Percentiles rank a stretch among this genome's conserved stretches.
These are phyloP conservation scores for Drosophila aff. DNA, from an alignment of 1,140 invertebrate species.

Conservation along the genomic window DNA sequence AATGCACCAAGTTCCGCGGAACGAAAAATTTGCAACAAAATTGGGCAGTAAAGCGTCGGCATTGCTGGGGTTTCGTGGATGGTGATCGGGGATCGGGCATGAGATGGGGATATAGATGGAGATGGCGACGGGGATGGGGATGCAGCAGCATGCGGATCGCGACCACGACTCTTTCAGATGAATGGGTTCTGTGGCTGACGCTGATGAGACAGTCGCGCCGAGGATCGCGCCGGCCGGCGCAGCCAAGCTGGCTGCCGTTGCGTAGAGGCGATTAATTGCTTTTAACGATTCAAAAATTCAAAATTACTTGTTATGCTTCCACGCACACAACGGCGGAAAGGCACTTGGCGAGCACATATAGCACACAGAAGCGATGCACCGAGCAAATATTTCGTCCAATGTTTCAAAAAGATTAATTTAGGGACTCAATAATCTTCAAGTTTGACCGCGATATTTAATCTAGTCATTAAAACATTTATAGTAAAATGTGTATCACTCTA, in stretches of 20 bases:
- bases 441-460: neutral
- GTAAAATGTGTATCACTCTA: no score
- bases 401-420: neutral
- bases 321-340: constrained; percentile 52
- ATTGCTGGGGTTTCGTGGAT: constrained; percentile 34
- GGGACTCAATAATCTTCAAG: neutral
- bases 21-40: constrained; percentile 83
- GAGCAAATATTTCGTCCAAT: neutral
- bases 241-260: constrained; percentile 79
- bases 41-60: constrained; percentile 76
- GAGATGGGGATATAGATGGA: constrained; percentile 5
- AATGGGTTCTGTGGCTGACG: constrained; percentile 34
- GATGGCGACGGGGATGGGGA: neutral
- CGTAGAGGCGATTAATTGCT: constrained; percentile 82
- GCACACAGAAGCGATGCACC: constrained; percentile 19
- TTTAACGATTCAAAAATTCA: constrained; percentile 84
- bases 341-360: constrained; percentile 39
- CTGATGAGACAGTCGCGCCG: constrained; percentile 37
- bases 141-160: constrained; percentile 24
- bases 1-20: constrained; percentile 81
- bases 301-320: constrained; percentile 78
- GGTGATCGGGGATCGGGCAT: neutral
- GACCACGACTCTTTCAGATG: constrained; percentile 42
- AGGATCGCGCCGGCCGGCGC: constrained; percentile 20
- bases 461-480: neutral